A percentile compares a stretch with the other conserved stretches of the same genome.
These are phyloP conservation scores for Tipula lateralis DNA, from an alignment of 2,888 invertebrate genomes.

Conservation along the genomic window DNA sequence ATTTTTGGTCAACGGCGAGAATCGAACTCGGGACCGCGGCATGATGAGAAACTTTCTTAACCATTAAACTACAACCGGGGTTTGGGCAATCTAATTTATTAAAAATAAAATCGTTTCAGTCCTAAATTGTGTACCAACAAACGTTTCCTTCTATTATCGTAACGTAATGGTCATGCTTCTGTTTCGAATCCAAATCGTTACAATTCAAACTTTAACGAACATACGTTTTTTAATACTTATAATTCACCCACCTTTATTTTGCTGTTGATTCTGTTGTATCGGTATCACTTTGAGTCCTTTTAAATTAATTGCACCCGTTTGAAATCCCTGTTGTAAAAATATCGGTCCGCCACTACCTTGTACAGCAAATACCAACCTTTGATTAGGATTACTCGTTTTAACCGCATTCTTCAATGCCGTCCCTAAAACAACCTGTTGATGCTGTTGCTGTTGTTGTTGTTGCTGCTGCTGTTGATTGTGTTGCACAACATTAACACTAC, in stretches of 20 bases:
- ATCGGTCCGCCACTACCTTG: slow-evolving; percentile 57
- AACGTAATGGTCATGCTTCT: too few relatives aligned
- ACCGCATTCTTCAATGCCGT: slow-evolving; percentile 37
- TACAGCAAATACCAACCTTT: slow-evolving; percentile 52
- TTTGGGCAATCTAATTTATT: too few relatives aligned
- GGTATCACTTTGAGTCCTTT: slow-evolving; percentile 61
- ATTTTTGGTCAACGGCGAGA: too few relatives aligned
- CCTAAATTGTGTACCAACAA: too few relatives aligned
- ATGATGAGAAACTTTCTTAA: too few relatives aligned
- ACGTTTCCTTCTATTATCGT: too few relatives aligned
- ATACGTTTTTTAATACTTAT: too few relatives aligned
- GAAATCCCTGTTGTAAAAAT: slow-evolving; percentile 57
- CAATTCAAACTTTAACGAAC: too few relatives aligned
- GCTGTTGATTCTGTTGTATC: slow-evolving; percentile 43
- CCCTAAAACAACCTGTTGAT: slow-evolving; percentile 34
- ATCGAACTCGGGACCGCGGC: too few relatives aligned
- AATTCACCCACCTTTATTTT: slow-evolving; percentile 35
- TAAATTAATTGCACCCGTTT: slow-evolving; percentile 57
- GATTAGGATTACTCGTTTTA: slow-evolving; percentile 40
- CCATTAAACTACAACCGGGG: too few relatives aligned
- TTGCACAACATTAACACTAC: slow-evolving; percentile 28
- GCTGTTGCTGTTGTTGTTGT: neutral
- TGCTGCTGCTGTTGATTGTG: neutral
- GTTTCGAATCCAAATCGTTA: too few relatives aligned
- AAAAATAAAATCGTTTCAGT: too few relatives aligned